These are phyloP conservation scores for Acropora tenuis DNA, from an alignment of 64 coral and sea anemone genomes.

Conservation along the genomic window DNA sequence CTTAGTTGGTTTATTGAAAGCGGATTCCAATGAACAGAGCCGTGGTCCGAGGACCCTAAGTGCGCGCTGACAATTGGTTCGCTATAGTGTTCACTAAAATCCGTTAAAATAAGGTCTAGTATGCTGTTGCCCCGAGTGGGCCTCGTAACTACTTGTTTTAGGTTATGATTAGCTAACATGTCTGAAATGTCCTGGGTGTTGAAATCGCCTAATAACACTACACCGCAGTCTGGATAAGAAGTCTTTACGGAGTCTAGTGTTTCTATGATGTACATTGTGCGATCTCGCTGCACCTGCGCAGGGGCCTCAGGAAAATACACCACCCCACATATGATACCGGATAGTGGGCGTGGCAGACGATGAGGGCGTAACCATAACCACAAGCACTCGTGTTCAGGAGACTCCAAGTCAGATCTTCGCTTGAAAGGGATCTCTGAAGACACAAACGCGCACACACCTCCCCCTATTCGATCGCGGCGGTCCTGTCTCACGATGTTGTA, in stretches of 20 bases:
- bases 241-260: constrained; percentile 19
- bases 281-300: constrained; percentile 12
- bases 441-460: too few relatives aligned
- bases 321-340: constrained; percentile 32
- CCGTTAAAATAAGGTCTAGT: neutral
- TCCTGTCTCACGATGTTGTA: too few relatives aligned
- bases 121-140: constrained; percentile 21
- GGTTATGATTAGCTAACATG: constrained; percentile 22
- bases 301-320: constrained; percentile 30
- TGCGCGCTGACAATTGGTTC: neutral
- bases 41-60: neutral
- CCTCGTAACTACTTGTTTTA: constrained; percentile 24
- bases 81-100: neutral
- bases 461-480: too few relatives aligned
- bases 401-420: too few relatives aligned
- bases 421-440: too few relatives aligned
- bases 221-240: constrained; percentile 17
- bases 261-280: constrained; percentile 8
- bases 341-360: neutral
- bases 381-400: too few relatives aligned
- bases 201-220: neutral
- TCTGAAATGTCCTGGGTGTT: neutral
- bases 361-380: too few relatives aligned
- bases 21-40: too few relatives aligned
- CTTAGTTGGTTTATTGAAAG: too few relatives aligned